Evolutionary conservation across 2,888 invertebrate genomes (phyloP), one percentile per base, ranked within the genome.

Genomic region (Pyrochroa serraticornis): DNA sequence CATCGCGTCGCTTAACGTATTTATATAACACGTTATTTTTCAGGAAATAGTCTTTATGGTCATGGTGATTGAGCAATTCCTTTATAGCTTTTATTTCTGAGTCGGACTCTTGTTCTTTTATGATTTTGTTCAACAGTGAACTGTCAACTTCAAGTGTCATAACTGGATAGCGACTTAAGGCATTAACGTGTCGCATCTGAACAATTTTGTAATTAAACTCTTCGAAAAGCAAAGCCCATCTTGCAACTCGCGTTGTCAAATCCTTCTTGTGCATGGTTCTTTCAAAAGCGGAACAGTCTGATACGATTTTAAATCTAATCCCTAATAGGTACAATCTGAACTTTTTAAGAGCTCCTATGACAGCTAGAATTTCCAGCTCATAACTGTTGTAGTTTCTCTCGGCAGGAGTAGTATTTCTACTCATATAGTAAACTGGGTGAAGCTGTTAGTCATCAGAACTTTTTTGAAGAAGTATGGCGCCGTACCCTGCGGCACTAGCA

Each of bases 281-380:
- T 12, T 68, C 55, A 38, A 76, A 74, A 1, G 74, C 70, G 7
- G 65, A 61, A 41, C 74, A 76, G 58, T 76, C 75, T 0, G 72
- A 73, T 3, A 74, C 58, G 9, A 75, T 69, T 56, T 70, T 75
- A 39, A 74, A 73, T 22, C 60, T 37, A 22, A 52, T 48, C 3
- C 70, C 71, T n/a, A 74, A 38, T 6, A 77, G 44, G 50, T 74
- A 75, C 0, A 71, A 57, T 12, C 73, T 39, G 62, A 75, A 76
- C 45, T 72, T 75, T 32, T 74, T 72, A 0, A 76, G 41, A 0
- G 75, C 69, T 62, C 71, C 54, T 6, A 76, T 65, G 5, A 77
- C 62, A 0, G 73, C 75, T 5, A 77, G 50, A 2, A 74, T 71
- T 64, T 77, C 75, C 1, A 78, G 52, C 37, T 77, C 74, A 50